Evolutionary conservation across 1,140 invertebrate genomes (phyloP).

Genomic region (Phymastichus coffea): DNA sequence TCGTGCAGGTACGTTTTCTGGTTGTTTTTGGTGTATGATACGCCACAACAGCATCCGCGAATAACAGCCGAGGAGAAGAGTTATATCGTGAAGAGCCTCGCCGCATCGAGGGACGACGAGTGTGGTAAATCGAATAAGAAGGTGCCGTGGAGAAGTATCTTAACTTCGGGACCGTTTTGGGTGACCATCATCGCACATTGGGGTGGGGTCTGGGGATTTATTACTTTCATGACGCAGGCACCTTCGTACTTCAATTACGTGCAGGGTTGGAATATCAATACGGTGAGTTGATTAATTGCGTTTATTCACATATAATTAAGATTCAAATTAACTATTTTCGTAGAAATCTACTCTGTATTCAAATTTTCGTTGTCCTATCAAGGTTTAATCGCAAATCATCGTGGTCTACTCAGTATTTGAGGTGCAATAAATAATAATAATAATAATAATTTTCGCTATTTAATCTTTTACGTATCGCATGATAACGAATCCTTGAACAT

Average conservation of each 20-base stretch:
- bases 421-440: no score
- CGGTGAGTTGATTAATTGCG: no score
- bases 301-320: no score
- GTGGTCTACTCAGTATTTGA: no score
- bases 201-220: conserved; percentile 82
- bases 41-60: conserved; percentile 72
- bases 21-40: conserved; percentile 65
- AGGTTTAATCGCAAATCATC: no score
- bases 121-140: conserved; percentile 32
- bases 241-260: conserved; percentile 85
- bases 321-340: no score
- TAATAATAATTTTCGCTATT: no score
- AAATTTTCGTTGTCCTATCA: no score
- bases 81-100: conserved; percentile 63
- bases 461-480: no score
- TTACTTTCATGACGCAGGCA: conserved; percentile 80
- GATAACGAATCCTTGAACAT: no score
- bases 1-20: conserved; percentile 55
- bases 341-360: no score
- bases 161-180: conserved; percentile 76
- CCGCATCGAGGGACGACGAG: conserved; percentile 44
- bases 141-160: conserved; percentile 73
- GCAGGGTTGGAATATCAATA: conserved; percentile 77
- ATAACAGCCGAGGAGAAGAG: conserved; percentile 69
- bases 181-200: conserved; percentile 75